These are phyloP conservation scores for Picus viridis DNA, from an alignment of 2,797 vertebrate species.

Conservation along the genomic window DNA sequence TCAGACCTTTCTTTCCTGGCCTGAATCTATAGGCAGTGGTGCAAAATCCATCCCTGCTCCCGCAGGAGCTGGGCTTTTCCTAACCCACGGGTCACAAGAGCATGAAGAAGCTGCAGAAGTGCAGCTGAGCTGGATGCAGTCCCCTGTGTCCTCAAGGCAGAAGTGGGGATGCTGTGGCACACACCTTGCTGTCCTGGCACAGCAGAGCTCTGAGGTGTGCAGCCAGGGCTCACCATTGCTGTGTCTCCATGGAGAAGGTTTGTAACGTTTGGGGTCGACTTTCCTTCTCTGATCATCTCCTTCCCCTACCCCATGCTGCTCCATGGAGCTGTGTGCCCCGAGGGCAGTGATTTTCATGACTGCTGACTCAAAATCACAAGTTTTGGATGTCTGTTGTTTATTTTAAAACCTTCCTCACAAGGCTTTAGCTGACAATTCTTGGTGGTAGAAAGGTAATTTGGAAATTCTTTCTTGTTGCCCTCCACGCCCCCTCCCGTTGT, in stretches of 20 bases:
- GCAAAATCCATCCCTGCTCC: not conserved
- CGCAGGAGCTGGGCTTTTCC: not conserved
- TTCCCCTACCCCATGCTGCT: not conserved
- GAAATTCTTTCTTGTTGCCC: not conserved
- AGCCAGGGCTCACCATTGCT: not conserved
- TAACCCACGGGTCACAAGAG: fast-evolving
- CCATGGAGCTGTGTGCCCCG: not conserved
- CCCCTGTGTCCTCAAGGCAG: not conserved
- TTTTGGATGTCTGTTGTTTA: no score
- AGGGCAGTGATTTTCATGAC: not conserved
- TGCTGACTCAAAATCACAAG: not conserved
- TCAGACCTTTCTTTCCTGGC: not conserved
- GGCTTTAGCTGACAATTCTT: not conserved
- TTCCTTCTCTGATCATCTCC: not conserved
- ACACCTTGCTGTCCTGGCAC: not conserved
- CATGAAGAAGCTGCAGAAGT: not conserved
- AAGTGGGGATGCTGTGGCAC: not conserved
- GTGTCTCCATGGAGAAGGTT: not conserved
- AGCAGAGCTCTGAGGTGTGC: not conserved
- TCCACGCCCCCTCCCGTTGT: not conserved
- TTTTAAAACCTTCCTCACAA: not conserved
- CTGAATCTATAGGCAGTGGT: no score
- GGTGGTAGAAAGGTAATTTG: not conserved
- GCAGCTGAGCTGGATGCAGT: not conserved
- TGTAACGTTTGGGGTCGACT: not conserved